Conservation (phyloP, 2,113 vertebrate genomes). For the Catharus fuscescens region DNA sequence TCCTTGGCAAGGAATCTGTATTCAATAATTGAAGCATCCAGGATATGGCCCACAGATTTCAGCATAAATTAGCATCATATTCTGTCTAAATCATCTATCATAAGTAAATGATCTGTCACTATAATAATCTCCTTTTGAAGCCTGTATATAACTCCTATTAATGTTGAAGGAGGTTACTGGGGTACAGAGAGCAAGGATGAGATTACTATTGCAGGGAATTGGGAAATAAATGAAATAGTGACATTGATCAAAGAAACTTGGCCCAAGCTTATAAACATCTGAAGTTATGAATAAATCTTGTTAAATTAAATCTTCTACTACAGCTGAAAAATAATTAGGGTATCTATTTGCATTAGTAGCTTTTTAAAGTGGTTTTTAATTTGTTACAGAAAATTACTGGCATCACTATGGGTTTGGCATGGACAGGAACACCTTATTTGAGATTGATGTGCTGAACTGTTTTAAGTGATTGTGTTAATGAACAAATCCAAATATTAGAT, state of each 20-base stretch:
- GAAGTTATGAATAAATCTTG: background rate
- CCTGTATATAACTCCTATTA: conserved; percentile 9
- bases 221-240: background rate
- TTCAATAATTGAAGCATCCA: conserved; percentile 47
- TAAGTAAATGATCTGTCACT: conserved; percentile 23
- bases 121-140: conserved; percentile 13
- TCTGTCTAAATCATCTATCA: conserved; percentile 10
- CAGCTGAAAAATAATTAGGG: background rate
- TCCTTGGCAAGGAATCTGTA: background rate
- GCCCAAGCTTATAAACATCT: background rate
- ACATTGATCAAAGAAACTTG: background rate
- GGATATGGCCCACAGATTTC: background rate
- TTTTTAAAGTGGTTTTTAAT: background rate
- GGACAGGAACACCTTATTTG: background rate
- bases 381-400: background rate
- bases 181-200: background rate
- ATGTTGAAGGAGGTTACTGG: background rate
- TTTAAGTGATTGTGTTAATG: background rate
- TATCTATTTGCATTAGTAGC: conserved; percentile 5
- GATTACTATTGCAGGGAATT: background rate
- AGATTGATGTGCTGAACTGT: background rate
- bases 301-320: background rate
- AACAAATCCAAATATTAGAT: background rate
- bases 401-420: background rate
- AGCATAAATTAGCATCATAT: conserved; percentile 18